phyloP scores from a whole-genome alignment of 2,888 invertebrate species.

The Theretra japonica region DNA sequence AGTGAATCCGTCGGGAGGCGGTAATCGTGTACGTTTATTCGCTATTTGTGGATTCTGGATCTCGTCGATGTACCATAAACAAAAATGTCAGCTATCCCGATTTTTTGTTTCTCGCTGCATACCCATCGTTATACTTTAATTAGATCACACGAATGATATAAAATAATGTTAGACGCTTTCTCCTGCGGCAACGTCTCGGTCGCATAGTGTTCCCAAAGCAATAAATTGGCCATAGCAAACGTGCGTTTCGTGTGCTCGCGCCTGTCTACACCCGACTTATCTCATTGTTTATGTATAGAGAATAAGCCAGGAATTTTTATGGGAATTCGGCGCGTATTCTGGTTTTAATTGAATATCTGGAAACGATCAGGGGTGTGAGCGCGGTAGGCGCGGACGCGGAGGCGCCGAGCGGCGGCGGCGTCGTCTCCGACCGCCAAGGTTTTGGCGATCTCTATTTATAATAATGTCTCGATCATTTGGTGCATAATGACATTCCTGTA shows the following conservation, averaged over 20 bases:
- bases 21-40: constrained; percentile 84
- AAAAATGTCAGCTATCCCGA: constrained; percentile 86
- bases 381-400: constrained; percentile 53
- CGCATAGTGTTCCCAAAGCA: constrained; percentile 65
- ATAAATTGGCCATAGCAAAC: constrained; percentile 81
- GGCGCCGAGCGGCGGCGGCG: constrained; percentile 61
- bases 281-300: constrained; percentile 85
- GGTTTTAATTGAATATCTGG: constrained; percentile 70
- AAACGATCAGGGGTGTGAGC: constrained; percentile 53
- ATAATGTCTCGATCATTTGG: constrained; percentile 78
- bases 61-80: constrained; percentile 85
- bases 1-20: constrained; percentile 83
- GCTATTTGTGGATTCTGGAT: constrained; percentile 84
- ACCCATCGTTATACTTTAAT: constrained; percentile 80
- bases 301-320: constrained; percentile 81
- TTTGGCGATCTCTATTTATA: constrained; percentile 81
- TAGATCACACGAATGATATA: constrained; percentile 83
- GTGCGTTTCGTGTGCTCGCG: constrained; percentile 80
- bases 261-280: constrained; percentile 81
- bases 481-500: constrained; percentile 83
- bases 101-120: constrained; percentile 84
- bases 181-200: constrained; percentile 60
- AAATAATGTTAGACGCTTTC: constrained; percentile 79
- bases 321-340: constrained; percentile 68
- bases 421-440: constrained; percentile 69